A percentile compares a stretch with the other conserved stretches of the same genome.
These are phyloP conservation scores for Globicephala melas DNA, from an alignment of 2,113 vertebrate species.

Conservation along the genomic window DNA sequence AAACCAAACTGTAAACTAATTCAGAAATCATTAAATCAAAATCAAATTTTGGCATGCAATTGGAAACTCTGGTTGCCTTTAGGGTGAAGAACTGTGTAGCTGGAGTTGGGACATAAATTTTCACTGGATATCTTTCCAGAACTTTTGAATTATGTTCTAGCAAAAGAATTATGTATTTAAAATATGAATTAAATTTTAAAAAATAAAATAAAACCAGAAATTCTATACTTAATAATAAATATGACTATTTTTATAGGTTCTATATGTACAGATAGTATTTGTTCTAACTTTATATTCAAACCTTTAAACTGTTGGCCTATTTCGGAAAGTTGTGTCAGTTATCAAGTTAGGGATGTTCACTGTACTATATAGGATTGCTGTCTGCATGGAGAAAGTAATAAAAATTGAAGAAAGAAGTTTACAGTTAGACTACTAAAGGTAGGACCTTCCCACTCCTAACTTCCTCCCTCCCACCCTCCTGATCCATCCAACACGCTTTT, in stretches of 20 bases:
- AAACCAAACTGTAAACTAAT: not conserved
- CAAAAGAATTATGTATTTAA: not conserved
- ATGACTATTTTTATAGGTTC: not conserved
- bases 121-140: not conserved
- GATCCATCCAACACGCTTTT: not conserved
- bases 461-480: not conserved
- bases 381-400: not conserved
- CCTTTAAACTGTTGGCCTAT: not conserved
- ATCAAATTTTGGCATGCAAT: not conserved
- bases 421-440: not conserved
- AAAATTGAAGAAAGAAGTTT: not conserved
- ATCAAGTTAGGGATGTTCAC: not conserved
- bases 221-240: not conserved
- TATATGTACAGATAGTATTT: not conserved
- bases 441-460: not conserved
- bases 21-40: conserved; percentile 44
- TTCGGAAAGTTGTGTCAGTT: conserved; percentile 12
- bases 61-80: not conserved
- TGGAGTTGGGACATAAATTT: not conserved
- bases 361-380: not conserved
- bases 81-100: not conserved
- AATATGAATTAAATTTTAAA: not conserved
- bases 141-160: not conserved
- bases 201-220: not conserved
- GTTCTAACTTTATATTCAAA: not conserved